Evolutionary conservation across 2,888 invertebrate species (phyloP).

Genomic region (Stenurella melanura): DNA sequence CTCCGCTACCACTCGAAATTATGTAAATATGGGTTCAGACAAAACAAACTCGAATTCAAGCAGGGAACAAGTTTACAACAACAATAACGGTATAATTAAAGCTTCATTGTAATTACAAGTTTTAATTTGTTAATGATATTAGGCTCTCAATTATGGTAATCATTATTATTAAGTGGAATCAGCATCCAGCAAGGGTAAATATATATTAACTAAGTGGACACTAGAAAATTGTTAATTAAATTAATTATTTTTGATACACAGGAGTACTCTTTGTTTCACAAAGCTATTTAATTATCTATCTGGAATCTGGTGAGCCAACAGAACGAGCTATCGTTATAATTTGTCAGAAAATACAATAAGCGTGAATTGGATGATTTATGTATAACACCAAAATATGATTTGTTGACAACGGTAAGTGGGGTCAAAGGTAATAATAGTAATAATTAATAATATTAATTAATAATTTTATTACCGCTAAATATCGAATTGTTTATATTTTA

Average conservation of each 20-base stretch:
- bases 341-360: not conserved
- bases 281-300: too few species aligned
- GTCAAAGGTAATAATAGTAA: too few species aligned
- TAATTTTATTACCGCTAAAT: too few species aligned
- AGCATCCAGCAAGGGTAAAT: slow-evolving; percentile 16
- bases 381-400: too few species aligned
- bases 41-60: not conserved
- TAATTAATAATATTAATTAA: too few species aligned
- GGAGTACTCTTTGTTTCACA: not conserved
- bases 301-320: not conserved
- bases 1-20: slow-evolving; percentile 9
- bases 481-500: too few species aligned
- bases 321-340: not conserved
- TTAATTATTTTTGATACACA: not conserved
- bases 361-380: too few species aligned
- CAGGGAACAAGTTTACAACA: slow-evolving; percentile 7
- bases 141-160: slow-evolving; percentile 29
- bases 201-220: slow-evolving; percentile 14
- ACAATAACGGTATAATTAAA: slow-evolving; percentile 26
- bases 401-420: too few species aligned
- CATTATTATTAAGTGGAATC: slow-evolving; percentile 33
- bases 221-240: slow-evolving; percentile 25
- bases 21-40: slow-evolving; percentile 16
- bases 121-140: slow-evolving; percentile 24
- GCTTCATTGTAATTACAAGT: slow-evolving; percentile 21